Base-by-base conservation (phyloP, 2,888 invertebrate genomes). In the Andrena camellia region DNA sequence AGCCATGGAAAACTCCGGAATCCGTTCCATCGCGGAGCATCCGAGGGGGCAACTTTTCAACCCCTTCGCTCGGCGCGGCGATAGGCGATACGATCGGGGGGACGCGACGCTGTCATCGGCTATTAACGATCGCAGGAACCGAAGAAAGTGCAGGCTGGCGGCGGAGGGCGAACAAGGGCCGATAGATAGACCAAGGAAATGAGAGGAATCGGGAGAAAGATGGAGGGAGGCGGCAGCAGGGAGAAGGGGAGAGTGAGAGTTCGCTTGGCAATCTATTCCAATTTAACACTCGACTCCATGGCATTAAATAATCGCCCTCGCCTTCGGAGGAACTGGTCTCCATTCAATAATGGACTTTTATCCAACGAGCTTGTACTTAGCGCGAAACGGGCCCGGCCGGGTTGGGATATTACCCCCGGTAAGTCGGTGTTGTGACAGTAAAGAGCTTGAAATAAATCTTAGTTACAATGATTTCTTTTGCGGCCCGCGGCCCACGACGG, bases 381-480 rank as follows among this genome's bases (percentile, higher is more conserved):
- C 86, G 86, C 84, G 85, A 81, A 81, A 89, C 81, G 88, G 79
- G 76, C 79, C 83, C 74, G 89, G 78, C 80, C 74, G 83, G 89
- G 78, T 81, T 78, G 82, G 86, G 86, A 89, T 87, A 88, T 91
- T 87, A 89, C 89, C 86, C 87, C 85, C 87, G 88, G 88, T 89
- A 90, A 90, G 91, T 89, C 89, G 90, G 89, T 91, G 90, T 92
- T 92, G 92, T 92, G 92, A 92, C 92, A 90, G 92, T 92, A 92
- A 92, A 92, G 92, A 92, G 92, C 90, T 89, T 88, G 89, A 90
- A 91, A 92, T 92, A 92, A 92, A 92, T 92, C 92, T 92, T 91
- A 90, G 92, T 92, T 92, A 90, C 89, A 91, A 91, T 92, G 90
- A 91, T 90, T 92, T 92, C 92, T 91, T 92, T 91, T 88, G 89